These are phyloP conservation scores for Panzeria rudis DNA, from an alignment of 2,888 invertebrate species.

Conservation along the genomic window DNA sequence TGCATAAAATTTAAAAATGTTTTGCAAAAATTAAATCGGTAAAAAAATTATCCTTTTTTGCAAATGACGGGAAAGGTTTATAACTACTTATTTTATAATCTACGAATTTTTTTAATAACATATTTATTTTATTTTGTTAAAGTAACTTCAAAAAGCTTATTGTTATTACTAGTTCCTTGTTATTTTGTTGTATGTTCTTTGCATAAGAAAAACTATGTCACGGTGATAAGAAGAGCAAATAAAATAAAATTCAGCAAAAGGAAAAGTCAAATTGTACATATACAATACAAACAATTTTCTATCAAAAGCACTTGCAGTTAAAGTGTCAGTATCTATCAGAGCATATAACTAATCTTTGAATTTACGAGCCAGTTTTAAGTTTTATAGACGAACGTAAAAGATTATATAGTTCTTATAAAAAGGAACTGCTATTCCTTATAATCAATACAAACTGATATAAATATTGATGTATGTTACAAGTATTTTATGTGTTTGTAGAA, in stretches of 20 bases:
- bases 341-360: slow-evolving; percentile 67
- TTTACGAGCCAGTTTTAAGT: slow-evolving; percentile 61
- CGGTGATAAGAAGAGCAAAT: slow-evolving; percentile 49
- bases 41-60: background rate
- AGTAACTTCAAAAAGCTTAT: slow-evolving; percentile 35
- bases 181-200: slow-evolving; percentile 24
- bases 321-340: slow-evolving; percentile 64
- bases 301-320: slow-evolving; percentile 55
- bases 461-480: background rate
- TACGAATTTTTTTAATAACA: background rate
- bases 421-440: slow-evolving; percentile 15
- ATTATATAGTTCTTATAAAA: slow-evolving; percentile 42
- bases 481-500: slow-evolving; percentile 1
- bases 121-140: slow-evolving; percentile 13
- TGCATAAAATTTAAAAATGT: background rate
- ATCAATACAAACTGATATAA: background rate
- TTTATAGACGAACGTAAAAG: slow-evolving; percentile 36
- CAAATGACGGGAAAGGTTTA: background rate
- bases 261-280: background rate
- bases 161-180: slow-evolving; percentile 27
- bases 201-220: slow-evolving; percentile 55
- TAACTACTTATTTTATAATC: background rate
- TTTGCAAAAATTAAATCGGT: background rate
- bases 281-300: background rate
- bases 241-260: slow-evolving; percentile 25